Evolutionary conservation across 2,888 invertebrate genomes (phyloP), one percentile per base, ranked within the genome.

Genomic region (Syritta pipiens): DNA sequence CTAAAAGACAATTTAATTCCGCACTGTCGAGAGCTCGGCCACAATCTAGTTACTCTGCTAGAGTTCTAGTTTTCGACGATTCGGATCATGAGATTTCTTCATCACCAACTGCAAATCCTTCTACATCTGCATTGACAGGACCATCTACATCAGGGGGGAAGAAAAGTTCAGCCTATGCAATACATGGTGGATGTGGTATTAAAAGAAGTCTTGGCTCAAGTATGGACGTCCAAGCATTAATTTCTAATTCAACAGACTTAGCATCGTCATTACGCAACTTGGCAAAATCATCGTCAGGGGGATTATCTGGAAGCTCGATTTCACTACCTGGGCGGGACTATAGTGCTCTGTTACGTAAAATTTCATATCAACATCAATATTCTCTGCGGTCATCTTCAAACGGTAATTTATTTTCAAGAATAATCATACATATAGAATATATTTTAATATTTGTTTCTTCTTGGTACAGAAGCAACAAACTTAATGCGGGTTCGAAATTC

Each of bases 401-500:
- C 81, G 88, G 88, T 86, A 72, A 83, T 83, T 81, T 28, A 7
- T 32, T 59, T 17, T 7, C 4, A 51, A 1, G 20, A 2, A 19
- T 26, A 49, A 7, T n/a, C 9, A n/a, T 10, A 51, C 42, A 14
- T 44, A 9, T 30, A 5, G 9, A 30, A 26, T 22, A 48, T 12
- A 4, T 5, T 10, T 30, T 28, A 6, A 32, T 5, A 7, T 17
- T 17, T 17, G 7, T 4, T 9, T 37, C 2, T 37, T 5, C 17
- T 6, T 14, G 12, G 59, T 59, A 1, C 28, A 88, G 88, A 88
- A 79, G 83, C 91, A 46, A 92, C 93, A 69, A 97, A 97, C 90
- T 90, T 98, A 85, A 91, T 96, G 86, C 94, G 96, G 81, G 95
- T 97, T 93, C 93, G 96, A 83, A 94, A 94, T 85, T 96, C 96